Evolutionary conservation across 2,797 vertebrate species (phyloP).

Genomic region (Merluccius polli): DNA sequence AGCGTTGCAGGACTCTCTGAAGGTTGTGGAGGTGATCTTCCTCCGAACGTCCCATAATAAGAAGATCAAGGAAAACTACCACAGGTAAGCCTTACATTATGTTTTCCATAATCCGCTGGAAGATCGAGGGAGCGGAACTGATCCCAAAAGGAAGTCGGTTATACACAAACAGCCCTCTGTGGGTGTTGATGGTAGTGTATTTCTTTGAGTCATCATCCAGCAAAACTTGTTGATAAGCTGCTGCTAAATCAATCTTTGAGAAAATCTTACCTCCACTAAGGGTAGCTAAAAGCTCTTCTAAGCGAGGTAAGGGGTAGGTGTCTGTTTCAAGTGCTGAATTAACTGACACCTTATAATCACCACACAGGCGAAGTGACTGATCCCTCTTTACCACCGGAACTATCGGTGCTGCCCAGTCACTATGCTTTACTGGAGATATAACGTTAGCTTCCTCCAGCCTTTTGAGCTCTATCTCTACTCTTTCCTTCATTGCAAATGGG

Average conservation of each 20-base stretch:
- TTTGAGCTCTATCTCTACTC: conserved; percentile 20
- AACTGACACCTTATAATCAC: conserved; percentile 28
- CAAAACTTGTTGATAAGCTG: conserved; percentile 25
- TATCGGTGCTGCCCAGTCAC: conserved; percentile 35
- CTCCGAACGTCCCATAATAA: conserved; percentile 14
- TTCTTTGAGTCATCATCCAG: conserved; percentile 27
- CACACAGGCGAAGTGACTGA: conserved; percentile 11
- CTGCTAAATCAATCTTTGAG: conserved; percentile 32
- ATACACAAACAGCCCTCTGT: conserved; percentile 26
- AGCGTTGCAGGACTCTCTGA: conserved; percentile 16
- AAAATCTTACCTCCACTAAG: conserved; percentile 31
- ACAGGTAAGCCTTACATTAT: conserved; percentile 23
- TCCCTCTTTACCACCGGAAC: conserved; percentile 25
- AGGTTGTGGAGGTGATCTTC: conserved; percentile 17
- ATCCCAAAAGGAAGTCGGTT: conserved; percentile 27
- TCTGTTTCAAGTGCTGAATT: conserved; percentile 26
- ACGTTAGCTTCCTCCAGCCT: conserved; percentile 19
- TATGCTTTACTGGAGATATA: conserved; percentile 26
- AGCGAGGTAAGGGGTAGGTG: conserved; percentile 12
- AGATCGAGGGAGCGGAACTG: conserved; percentile 12
- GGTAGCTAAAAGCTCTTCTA: conserved; percentile 23
- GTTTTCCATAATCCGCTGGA: conserved; percentile 26
- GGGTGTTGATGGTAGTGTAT: conserved; percentile 23
- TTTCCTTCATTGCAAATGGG: conserved; percentile 34
- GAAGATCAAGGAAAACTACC: conserved; percentile 20